Conservation (phyloP, 2,888 invertebrate species). For the Pheosia tremula region DNA sequence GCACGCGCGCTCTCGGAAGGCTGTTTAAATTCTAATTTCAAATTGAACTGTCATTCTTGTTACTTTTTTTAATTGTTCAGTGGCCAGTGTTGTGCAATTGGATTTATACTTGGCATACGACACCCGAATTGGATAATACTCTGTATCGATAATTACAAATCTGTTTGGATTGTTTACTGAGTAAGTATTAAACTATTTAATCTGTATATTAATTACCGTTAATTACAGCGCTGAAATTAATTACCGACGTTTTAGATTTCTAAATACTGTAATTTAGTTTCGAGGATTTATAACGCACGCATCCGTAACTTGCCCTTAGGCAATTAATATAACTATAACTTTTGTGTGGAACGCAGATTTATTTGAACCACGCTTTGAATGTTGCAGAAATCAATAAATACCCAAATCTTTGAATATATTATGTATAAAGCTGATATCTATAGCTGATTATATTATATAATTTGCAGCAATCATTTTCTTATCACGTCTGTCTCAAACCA, state of each 20-base stretch:
- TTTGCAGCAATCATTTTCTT: neutral
- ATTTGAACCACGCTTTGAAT: neutral
- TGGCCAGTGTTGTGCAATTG: constrained; percentile 69
- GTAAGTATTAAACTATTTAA: constrained; percentile 55
- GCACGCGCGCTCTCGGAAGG: constrained; percentile 57
- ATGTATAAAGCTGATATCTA: no score
- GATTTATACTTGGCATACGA: constrained; percentile 54
- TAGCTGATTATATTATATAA: neutral
- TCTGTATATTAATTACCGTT: constrained; percentile 34
- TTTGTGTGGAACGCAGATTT: neutral
- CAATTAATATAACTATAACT: constrained; percentile 16
- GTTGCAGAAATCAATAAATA: neutral
- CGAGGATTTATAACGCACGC: constrained; percentile 34
- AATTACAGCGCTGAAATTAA: constrained; percentile 32
- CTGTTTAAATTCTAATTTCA: constrained; percentile 54
- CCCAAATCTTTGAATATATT: neutral
- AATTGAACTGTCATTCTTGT: constrained; percentile 29
- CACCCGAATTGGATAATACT: constrained; percentile 49
- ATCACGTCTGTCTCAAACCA: neutral
- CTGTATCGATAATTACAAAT: constrained; percentile 36
- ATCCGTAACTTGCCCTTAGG: constrained; percentile 33
- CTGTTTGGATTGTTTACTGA: constrained; percentile 67
- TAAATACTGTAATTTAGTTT: constrained; percentile 30
- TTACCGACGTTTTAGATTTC: constrained; percentile 35
- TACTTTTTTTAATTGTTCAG: constrained; percentile 42